phyloP scores from a whole-genome alignment of 2,797 vertebrate species.

The Coranthus polyacanthus region DNA sequence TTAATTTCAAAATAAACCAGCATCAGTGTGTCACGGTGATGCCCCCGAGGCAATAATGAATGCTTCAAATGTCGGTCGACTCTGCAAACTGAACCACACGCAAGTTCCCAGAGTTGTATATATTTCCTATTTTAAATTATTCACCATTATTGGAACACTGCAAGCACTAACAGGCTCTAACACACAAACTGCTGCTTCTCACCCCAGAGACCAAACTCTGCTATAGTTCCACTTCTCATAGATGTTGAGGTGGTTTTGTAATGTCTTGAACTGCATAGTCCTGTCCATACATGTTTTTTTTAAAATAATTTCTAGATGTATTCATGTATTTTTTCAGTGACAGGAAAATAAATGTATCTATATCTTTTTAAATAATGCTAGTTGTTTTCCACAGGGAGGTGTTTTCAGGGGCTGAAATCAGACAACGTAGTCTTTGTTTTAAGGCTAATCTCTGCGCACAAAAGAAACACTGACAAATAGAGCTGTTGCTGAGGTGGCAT shows the following conservation, averaged over 20 bases:
- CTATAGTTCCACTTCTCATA: too few species aligned
- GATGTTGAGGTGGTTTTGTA: too few species aligned
- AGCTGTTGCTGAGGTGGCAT: conserved; percentile 16
- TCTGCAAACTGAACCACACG: not conserved
- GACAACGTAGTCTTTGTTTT: not conserved
- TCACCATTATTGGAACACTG: not conserved
- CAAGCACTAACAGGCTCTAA: not conserved
- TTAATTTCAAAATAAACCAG: too few species aligned
- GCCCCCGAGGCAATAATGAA: not conserved
- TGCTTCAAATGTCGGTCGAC: not conserved
- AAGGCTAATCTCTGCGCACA: conserved; percentile 3
- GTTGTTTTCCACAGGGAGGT: not conserved
- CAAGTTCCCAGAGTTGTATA: not conserved
- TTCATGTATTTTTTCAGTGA: not conserved
- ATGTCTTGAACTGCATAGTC: too few species aligned
- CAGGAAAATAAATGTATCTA: not conserved
- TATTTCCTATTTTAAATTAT: conserved; percentile 9
- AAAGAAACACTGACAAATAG: conserved; percentile 13
- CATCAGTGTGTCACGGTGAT: not conserved
- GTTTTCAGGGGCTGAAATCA: conserved; percentile 5
- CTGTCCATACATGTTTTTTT: too few species aligned
- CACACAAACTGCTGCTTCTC: not conserved
- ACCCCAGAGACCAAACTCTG: not conserved
- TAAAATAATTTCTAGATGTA: not conserved
- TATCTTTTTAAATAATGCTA: too few species aligned